phyloP scores from a whole-genome alignment of 2,797 vertebrate species.

The Neostethus bicornis region DNA sequence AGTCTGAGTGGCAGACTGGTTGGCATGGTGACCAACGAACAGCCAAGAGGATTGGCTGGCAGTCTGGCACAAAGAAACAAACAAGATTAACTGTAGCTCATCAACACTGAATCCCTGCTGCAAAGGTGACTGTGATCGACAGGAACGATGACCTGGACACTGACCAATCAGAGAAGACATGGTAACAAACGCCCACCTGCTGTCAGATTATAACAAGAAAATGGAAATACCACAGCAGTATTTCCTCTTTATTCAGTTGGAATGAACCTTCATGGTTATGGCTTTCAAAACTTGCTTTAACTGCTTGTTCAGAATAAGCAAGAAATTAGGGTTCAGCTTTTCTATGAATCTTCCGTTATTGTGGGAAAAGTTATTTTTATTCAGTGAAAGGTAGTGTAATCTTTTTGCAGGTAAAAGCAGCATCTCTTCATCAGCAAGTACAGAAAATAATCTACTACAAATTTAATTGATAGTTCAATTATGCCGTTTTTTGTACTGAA shows the following conservation, averaged over 20 bases:
- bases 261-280: not conserved
- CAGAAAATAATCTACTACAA: too few relatives aligned
- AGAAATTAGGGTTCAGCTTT: not conserved
- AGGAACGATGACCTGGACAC: slow-evolving; percentile 20
- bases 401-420: too few relatives aligned
- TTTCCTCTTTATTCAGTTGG: not conserved
- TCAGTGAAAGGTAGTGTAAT: too few relatives aligned
- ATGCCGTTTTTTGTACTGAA: too few relatives aligned
- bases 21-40: slow-evolving; percentile 17
- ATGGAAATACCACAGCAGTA: not conserved
- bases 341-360: not conserved
- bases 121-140: slow-evolving; percentile 36
- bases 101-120: slow-evolving; percentile 34
- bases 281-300: too few relatives aligned
- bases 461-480: too few relatives aligned
- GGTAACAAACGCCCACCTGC: slow-evolving; percentile 5
- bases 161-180: slow-evolving; percentile 26
- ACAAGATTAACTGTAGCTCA: slow-evolving; percentile 66
- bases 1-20: slow-evolving; percentile 13
- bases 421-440: too few relatives aligned
- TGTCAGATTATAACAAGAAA: slow-evolving; percentile 1
- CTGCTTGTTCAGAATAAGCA: not conserved
- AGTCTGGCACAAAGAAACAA: slow-evolving; percentile 41
- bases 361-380: not conserved
- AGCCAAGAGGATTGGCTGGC: slow-evolving; percentile 53